Percentiles rank a stretch among this genome's conserved stretches.
phyloP scores from a whole-genome alignment of 1,140 invertebrate species.

The Myzus persicae region DNA sequence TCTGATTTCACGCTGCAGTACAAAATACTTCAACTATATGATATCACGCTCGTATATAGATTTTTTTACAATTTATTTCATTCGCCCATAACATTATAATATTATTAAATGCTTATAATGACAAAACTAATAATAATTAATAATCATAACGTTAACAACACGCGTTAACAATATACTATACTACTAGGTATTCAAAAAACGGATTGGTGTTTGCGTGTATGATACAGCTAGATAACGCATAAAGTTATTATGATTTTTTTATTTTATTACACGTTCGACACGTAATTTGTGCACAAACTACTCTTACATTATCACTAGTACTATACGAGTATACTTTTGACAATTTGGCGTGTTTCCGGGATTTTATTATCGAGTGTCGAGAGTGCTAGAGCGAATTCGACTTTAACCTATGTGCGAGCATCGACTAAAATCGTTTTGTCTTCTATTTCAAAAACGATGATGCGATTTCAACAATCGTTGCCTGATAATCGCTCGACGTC shows the following conservation, averaged over 20 bases:
- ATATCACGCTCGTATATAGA: neutral
- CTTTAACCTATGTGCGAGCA: neutral
- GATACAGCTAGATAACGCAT: neutral
- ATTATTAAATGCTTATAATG: neutral
- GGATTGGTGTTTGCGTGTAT: neutral
- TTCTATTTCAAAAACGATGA: neutral
- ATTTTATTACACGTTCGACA: neutral
- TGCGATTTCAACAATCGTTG: neutral
- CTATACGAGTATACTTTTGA: neutral
- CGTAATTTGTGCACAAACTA: neutral
- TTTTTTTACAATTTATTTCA: neutral
- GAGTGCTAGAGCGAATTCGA: neutral
- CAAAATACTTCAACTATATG: neutral
- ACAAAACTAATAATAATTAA: neutral
- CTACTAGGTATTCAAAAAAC: neutral
- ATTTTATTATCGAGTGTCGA: neutral
- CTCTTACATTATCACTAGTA: neutral
- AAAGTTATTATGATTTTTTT: neutral
- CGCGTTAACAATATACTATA: neutral
- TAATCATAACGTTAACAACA: neutral
- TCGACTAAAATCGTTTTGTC: neutral
- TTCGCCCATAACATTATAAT: neutral
- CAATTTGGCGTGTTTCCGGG: neutral
- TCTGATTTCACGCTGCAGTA: neutral
- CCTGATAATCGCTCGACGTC: neutral